Conservation (phyloP, 2,797 vertebrate genomes). For the Paramormyrops hopkinsi region DNA sequence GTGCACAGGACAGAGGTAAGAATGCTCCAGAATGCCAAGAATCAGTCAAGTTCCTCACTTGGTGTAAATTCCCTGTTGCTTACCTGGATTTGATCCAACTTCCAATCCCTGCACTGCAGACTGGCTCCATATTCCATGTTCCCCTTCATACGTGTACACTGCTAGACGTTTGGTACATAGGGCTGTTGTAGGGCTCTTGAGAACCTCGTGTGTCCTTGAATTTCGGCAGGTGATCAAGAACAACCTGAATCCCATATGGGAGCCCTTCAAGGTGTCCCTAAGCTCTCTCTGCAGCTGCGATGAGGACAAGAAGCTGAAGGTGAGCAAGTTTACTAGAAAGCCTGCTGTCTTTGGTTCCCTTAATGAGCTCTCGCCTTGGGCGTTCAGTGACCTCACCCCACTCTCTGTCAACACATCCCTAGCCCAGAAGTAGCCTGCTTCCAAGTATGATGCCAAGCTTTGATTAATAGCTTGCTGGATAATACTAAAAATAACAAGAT, state of each 20-base stretch:
- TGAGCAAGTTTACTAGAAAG: conserved; percentile 41
- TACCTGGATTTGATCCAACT: not conserved
- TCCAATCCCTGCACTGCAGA: not conserved
- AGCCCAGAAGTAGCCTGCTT: not conserved
- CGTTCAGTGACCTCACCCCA: not conserved
- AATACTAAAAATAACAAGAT: not conserved
- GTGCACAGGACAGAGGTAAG: conserved; percentile 89
- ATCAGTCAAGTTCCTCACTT: not conserved
- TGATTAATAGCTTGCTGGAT: conserved; percentile 10
- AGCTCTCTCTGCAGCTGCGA: conserved; percentile 89
- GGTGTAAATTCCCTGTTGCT: not conserved
- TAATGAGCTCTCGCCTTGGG: conserved; percentile 9
- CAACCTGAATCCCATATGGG: conserved; percentile 91
- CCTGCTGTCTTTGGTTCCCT: not conserved
- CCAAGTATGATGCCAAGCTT: not conserved
- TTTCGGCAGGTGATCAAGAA: conserved; percentile 83
- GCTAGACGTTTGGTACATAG: not conserved
- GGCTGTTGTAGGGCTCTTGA: not conserved
- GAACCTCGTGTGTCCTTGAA: not conserved
- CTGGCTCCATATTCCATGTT: not conserved
- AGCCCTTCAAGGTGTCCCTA: conserved; percentile 90
- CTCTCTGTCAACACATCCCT: not conserved
- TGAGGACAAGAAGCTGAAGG: conserved; percentile 85
- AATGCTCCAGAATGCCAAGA: not conserved
- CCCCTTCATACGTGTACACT: not conserved